Base-by-base conservation (phyloP, 2,888 invertebrate species). In the Gymnosoma rotundatum region DNA sequence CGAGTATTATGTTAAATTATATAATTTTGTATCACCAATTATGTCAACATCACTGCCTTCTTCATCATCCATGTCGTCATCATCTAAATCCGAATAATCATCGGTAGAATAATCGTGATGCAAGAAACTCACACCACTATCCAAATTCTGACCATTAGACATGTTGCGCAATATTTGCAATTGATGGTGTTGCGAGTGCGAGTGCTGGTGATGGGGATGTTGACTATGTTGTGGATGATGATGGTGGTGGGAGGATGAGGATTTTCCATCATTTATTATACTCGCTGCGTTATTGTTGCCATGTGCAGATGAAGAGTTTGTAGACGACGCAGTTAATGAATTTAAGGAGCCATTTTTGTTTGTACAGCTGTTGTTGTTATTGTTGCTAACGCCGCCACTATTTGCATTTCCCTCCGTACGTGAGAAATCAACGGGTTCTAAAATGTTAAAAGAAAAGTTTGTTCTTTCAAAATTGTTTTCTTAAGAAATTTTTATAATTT, bases 391-490 rank as follows among this genome's bases (percentile, higher is more conserved):
- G 83, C 72, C 42, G 76, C 81, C 81, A 86, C 75, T 70, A 48
- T 87, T 88, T 85, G 86, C 76, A 32, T 74, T 66, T 70, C 87
- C 83, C 20, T 92, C 92, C 12, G 90, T 89, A 87, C 92, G 91
- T 88, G 92, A 92, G 87, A 92, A 92, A 90, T 92, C 92, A 88
- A 92, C 92, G 86, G 92, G 92, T 88, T 92, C 92, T 92, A 87
- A 87, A 86, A 78, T 48, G 38, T 60, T 58, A 38, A 75, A 74
- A 75, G 20, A 16, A 56, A 18, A 66, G 69, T 78, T 83, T 80
- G 20, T 58, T 75, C 64, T 38, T 48, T 64, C 61, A 52, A 52
- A 52, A 69, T 56, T 60, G 42, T 67, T 70, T 58, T 56, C 32
- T 38, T 54, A 70, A 69, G 36, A 52, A 75, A 45, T 48, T 14